Percentiles rank a stretch among this genome's conserved stretches.
phyloP scores from a whole-genome alignment of 2,888 invertebrate species.

The Drosophila meridiana region DNA sequence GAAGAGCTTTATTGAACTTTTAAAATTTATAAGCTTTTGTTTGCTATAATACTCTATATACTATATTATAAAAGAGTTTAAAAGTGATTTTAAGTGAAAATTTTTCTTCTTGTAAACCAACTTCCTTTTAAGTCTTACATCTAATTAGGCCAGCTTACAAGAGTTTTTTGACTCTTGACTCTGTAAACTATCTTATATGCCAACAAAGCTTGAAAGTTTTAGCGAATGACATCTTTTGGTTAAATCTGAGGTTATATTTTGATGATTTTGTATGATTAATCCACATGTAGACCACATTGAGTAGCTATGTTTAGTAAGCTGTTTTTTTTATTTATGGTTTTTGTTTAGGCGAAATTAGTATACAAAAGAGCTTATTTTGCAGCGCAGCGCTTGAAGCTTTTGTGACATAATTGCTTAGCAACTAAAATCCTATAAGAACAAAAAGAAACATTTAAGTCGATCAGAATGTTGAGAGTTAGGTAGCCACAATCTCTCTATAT shows the following conservation, averaged over 20 bases:
- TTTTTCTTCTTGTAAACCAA: background rate
- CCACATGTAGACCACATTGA: slow-evolving; percentile 79
- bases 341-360: slow-evolving; percentile 76
- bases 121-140: background rate
- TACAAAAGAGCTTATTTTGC: slow-evolving; percentile 76
- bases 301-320: slow-evolving; percentile 76
- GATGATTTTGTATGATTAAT: slow-evolving; percentile 69
- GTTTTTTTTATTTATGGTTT: slow-evolving; percentile 8
- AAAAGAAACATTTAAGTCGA: slow-evolving; percentile 74
- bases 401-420: slow-evolving; percentile 81
- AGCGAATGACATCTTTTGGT: slow-evolving; percentile 35
- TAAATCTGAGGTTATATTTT: slow-evolving; percentile 61
- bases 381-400: slow-evolving; percentile 75
- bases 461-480: slow-evolving; percentile 60
- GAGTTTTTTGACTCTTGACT: background rate
- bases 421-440: slow-evolving; percentile 85
- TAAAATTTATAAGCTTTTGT: background rate
- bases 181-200: slow-evolving; percentile 25
- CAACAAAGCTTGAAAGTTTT: slow-evolving; percentile 28
- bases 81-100: too few species aligned
- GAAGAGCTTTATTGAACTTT: background rate
- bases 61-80: too few species aligned
- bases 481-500: slow-evolving; percentile 42
- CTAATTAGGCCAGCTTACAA: slow-evolving; percentile 8
- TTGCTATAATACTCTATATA: background rate